These are phyloP conservation scores for Leptothorax acervorum DNA, from an alignment of 2,888 invertebrate species.

Conservation along the genomic window DNA sequence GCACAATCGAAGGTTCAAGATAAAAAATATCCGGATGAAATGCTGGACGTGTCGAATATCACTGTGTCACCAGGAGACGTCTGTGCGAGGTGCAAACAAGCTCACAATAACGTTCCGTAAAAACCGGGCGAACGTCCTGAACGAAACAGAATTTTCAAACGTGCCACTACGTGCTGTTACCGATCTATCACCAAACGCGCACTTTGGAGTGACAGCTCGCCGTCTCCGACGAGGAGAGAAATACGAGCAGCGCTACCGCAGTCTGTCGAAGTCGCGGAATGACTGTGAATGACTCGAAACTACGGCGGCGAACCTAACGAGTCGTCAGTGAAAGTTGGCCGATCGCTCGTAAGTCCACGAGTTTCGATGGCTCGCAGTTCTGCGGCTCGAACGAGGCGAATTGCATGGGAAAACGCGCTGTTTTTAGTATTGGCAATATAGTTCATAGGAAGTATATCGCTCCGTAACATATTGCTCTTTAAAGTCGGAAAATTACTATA, in stretches of 20 bases:
- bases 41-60: slow-evolving; percentile 18
- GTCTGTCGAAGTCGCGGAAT: slow-evolving; percentile 76
- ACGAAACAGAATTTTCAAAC: neutral
- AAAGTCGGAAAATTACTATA: neutral
- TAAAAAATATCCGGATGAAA: slow-evolving; percentile 44
- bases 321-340: slow-evolving; percentile 82
- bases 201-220: slow-evolving; percentile 3
- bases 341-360: slow-evolving; percentile 67
- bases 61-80: slow-evolving; percentile 28
- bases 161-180: neutral
- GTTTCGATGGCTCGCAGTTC: slow-evolving; percentile 58
- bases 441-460: neutral
- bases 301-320: slow-evolving; percentile 71
- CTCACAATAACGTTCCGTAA: neutral
- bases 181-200: neutral
- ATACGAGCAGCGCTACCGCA: slow-evolving; percentile 66
- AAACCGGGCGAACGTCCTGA: neutral
- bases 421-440: neutral
- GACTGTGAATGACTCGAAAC: slow-evolving; percentile 83
- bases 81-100: neutral
- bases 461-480: neutral
- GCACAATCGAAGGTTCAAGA: neutral
- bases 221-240: slow-evolving; percentile 44
- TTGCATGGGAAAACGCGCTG: neutral
- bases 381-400: neutral